Percentiles rank a stretch among this genome's conserved stretches.
These are phyloP conservation scores for Porites australiensis DNA, from an alignment of 64 coral and sea anemone genomes.

Conservation along the genomic window DNA sequence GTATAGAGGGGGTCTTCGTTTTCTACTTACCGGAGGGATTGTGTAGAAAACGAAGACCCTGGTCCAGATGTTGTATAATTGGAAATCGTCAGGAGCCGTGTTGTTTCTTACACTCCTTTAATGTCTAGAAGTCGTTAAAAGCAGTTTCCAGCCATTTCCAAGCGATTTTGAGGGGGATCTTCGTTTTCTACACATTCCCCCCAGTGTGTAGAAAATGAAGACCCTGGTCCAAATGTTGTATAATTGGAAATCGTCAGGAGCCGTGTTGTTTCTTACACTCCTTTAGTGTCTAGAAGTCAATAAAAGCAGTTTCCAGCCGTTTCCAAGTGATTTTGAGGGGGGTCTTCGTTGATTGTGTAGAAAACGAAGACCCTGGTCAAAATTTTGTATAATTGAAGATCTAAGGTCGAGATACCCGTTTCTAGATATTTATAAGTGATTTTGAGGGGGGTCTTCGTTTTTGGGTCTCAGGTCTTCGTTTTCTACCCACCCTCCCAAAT, in stretches of 20 bases:
- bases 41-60: not conserved
- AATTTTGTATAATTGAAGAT: no score
- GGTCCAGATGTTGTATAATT: conserved; percentile 1
- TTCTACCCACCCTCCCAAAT: no score
- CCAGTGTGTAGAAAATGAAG: not conserved
- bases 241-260: not conserved
- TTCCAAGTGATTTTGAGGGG: conserved; percentile 18
- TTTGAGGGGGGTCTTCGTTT: not conserved
- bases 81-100: not conserved
- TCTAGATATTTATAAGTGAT: no score
- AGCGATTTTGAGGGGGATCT: not conserved
- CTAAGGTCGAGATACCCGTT: no score
- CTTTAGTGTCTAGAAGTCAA: not conserved
- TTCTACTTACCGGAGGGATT: no score
- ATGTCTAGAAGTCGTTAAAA: not conserved
- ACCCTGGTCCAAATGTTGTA: not conserved
- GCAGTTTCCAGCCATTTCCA: not conserved
- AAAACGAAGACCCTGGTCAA: no score
- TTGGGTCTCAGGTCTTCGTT: not conserved
- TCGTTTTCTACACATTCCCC: no score
- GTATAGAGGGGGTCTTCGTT: no score
- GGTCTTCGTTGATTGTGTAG: not conserved
- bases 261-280: not conserved
- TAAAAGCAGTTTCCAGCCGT: conserved; percentile 18
- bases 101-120: not conserved